Percentiles rank a stretch among this genome's conserved stretches.
Conservation (phyloP, 2,797 vertebrate genomes). For the Melanotaenia maccullochi region DNA sequence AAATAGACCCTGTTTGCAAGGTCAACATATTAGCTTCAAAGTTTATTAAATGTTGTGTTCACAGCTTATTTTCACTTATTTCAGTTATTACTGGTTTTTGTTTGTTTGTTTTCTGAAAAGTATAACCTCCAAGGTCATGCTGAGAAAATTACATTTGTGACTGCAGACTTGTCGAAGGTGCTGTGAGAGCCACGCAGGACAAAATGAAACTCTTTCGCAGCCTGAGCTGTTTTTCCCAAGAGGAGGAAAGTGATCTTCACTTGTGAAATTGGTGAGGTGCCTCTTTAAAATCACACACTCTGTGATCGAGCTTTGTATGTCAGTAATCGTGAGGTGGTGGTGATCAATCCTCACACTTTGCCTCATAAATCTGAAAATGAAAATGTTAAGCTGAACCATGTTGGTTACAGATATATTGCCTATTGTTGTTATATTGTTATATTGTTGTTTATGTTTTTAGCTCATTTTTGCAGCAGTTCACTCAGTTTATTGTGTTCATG, state of each 20-base stretch:
- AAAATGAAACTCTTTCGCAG: slow-evolving; percentile 7
- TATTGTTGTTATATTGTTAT: too few species aligned
- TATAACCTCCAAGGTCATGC: background rate
- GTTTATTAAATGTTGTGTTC: background rate
- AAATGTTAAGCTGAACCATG: background rate
- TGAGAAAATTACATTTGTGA: slow-evolving; percentile 18
- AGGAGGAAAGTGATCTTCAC: slow-evolving; percentile 14
- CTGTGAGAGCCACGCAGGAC: background rate
- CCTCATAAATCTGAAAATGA: background rate
- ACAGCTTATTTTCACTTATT: slow-evolving; percentile 10
- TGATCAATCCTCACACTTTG: background rate
- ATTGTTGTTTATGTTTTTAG: too few species aligned
- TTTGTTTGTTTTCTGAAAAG: background rate
- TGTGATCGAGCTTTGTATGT: background rate
- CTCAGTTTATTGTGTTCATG: background rate
- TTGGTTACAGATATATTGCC: background rate
- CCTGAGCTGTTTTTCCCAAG: background rate
- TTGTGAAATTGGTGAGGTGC: slow-evolving; percentile 7
- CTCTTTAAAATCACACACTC: background rate
- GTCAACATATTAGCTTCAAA: background rate
- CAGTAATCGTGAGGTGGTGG: background rate
- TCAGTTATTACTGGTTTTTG: background rate
- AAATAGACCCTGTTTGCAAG: background rate
- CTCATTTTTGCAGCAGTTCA: background rate
- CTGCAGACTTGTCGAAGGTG: background rate